phyloP scores from a whole-genome alignment of 2,113 vertebrate genomes.

The Nasalis larvatus region DNA sequence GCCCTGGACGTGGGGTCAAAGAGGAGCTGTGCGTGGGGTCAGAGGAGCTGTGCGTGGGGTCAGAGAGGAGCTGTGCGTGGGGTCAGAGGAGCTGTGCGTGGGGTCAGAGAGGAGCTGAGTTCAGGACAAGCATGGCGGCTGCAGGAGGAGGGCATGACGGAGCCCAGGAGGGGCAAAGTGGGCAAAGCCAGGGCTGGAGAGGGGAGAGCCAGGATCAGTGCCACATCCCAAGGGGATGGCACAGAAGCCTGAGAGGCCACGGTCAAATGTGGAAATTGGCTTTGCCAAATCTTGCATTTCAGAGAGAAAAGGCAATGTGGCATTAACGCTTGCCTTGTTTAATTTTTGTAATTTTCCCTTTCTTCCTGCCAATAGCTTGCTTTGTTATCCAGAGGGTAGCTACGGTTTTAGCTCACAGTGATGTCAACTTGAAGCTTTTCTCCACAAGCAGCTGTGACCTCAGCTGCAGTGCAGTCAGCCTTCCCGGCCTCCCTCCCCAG shows the following conservation, averaged over 20 bases:
- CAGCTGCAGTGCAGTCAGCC: too few species aligned
- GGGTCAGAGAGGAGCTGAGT: neutral
- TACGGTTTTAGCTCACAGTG: rapidly evolving
- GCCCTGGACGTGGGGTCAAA: neutral
- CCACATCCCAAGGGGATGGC: rapidly evolving
- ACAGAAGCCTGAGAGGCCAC: rapidly evolving
- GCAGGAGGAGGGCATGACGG: neutral
- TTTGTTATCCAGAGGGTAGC: neutral
- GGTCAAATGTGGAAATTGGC: neutral
- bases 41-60: too few species aligned
- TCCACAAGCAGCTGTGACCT: neutral
- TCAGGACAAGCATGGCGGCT: too few species aligned
- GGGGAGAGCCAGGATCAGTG: rapidly evolving
- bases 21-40: too few species aligned
- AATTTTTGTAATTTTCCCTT: neutral
- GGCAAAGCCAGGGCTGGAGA: neutral
- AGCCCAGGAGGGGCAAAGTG: rapidly evolving
- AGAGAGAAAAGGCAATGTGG: neutral
- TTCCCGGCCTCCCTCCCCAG: neutral
- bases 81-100: neutral
- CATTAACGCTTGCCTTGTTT: rapidly evolving
- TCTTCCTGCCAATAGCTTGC: neutral
- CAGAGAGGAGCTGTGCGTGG: too few species aligned
- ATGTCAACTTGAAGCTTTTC: neutral
- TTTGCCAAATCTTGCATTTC: neutral